phyloP scores from a whole-genome alignment of 2,888 invertebrate species.

The Agriopis leucophaearia region DNA sequence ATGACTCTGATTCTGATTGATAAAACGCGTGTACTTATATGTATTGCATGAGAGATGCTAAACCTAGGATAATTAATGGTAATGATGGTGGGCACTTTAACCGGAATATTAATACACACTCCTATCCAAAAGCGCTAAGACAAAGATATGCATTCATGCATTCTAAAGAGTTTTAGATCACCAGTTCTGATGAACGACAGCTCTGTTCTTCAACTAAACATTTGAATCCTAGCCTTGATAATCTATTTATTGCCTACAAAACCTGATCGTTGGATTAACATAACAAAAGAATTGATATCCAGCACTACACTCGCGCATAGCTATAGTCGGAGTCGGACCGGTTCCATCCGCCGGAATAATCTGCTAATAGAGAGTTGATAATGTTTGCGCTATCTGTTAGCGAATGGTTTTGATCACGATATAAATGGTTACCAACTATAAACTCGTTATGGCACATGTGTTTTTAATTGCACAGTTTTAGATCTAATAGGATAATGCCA shows the following conservation, averaged over 20 bases:
- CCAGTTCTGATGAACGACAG: neutral
- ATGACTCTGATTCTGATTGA: no score
- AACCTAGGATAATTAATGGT: no score
- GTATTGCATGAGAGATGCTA: no score
- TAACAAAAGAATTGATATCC: slow-evolving; percentile 39
- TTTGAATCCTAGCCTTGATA: slow-evolving; percentile 21
- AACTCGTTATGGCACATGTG: neutral
- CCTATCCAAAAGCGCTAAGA: neutral
- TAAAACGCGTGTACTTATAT: no score
- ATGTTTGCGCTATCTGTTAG: slow-evolving; percentile 41
- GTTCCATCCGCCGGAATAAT: slow-evolving; percentile 48
- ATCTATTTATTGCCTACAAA: slow-evolving; percentile 24
- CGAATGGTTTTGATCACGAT: slow-evolving; percentile 23
- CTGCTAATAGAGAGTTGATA: slow-evolving; percentile 45
- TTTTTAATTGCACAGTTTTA: neutral
- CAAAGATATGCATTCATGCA: neutral
- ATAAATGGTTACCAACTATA: slow-evolving; percentile 8
- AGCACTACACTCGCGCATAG: slow-evolving; percentile 18
- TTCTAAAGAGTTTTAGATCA: neutral
- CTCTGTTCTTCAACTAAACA: neutral
- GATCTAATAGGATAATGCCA: slow-evolving; percentile 1
- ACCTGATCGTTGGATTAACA: slow-evolving; percentile 39
- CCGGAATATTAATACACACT: neutral
- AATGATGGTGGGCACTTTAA: no score
- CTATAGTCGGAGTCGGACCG: slow-evolving; percentile 40